Evolutionary conservation across 2,888 invertebrate species (phyloP), one percentile per base, ranked within the genome.

Genomic region (Drosophila acutilabella): DNA sequence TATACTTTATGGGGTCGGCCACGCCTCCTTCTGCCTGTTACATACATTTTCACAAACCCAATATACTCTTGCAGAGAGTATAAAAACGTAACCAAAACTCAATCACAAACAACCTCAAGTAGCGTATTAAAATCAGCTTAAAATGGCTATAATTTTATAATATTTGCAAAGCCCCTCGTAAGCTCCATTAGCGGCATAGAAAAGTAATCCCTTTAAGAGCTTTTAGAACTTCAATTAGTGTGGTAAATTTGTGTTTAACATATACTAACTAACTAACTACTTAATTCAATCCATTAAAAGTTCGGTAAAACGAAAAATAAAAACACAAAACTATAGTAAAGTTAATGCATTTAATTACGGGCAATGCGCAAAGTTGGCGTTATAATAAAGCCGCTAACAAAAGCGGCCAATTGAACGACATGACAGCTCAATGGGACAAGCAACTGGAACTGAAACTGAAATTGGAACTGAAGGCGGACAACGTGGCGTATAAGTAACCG

Each of bases 401-500:
- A 45, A 45, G 69, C 59, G 53, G 50, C 53, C 54, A 69, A 59
- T 62, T 47, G 54, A 52, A 48, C 33, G 41, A 74, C 61, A 61
- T 57, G 73, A 62, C 62, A 54, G 70, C 59, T 47, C 58, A 56
- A 64, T 59, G 64, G 51, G 57, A 47, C 11, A 5, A 48, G 30
- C 11, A 30, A 36, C 7, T 26, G 26, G 26, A 26, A 26, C 26
- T 26, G 26, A 0, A 26, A 26, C 26, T 26, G 45, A 18, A 30
- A 26, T 8, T 23, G 50, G 4, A 40, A 18, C 7, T n/a, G 52
- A 8, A 62, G 58, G 16, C 16, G 60, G 60, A 42, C 88, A 64
- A 86, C 83, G 53, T 58, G 81, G 84, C 82, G 82, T 88, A 88
- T 86, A 60, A 88, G 87, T 88, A 80, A 71, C 71, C 71, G 64